A percentile compares a stretch with the other conserved stretches of the same genome.
Evolutionary conservation across 2,113 vertebrate genomes (phyloP).

Genomic region (Herpailurus yagouaroundi): DNA sequence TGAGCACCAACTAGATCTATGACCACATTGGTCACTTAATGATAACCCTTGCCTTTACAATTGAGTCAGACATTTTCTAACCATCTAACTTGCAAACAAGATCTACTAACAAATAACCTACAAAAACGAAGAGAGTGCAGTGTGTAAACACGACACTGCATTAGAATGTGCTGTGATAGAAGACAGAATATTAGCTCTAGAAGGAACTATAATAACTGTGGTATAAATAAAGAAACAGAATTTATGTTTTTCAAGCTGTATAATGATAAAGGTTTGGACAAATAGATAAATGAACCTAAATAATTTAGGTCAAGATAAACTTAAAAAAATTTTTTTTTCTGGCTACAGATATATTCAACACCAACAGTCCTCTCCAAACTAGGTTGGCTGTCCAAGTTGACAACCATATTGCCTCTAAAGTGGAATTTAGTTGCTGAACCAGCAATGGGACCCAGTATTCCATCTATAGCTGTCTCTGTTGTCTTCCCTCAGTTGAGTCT

Average conservation of each 20-base stretch:
- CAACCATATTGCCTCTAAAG: slow-evolving; percentile 77
- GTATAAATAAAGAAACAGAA: slow-evolving; percentile 1
- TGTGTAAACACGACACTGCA: background rate
- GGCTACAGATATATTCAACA: background rate
- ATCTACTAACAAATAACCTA: background rate
- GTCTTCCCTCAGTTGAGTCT: slow-evolving; percentile 91
- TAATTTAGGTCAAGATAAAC: background rate
- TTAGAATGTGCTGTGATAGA: background rate
- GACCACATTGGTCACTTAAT: background rate
- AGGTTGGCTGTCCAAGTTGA: background rate
- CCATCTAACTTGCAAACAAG: background rate
- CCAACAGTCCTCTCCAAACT: background rate
- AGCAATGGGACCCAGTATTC: slow-evolving; percentile 91
- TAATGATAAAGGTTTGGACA: background rate
- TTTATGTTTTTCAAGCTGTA: background rate
- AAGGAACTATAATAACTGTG: background rate
- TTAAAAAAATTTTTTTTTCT: background rate
- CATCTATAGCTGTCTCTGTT: slow-evolving; percentile 93
- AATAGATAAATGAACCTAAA: slow-evolving; percentile 9
- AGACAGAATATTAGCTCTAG: background rate
- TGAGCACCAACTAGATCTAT: background rate
- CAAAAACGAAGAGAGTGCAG: background rate
- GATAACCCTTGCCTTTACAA: background rate
- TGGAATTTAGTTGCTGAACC: slow-evolving; percentile 94
- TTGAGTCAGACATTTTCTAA: background rate